Base-by-base conservation (phyloP, 2,888 invertebrate species). In the Endotricha flammealis region DNA sequence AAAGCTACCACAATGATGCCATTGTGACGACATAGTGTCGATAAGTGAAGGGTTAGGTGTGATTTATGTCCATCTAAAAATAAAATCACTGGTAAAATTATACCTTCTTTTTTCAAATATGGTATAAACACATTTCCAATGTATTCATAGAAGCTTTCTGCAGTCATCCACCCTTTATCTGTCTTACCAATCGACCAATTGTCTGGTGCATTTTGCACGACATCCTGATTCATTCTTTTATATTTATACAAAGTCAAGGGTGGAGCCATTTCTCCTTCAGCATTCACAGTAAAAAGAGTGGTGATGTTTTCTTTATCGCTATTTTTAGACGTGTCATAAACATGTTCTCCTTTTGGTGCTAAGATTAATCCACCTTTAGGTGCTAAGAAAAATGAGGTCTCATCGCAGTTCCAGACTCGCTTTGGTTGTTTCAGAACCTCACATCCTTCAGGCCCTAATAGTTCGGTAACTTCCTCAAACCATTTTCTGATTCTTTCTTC, bases 101-200 rank as follows among this genome's bases (percentile, higher is more conserved):
- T n/a, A n/a, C n/a, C n/a, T n/a, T n/a, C n/a, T n/a, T n/a, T n/a
- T n/a, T n/a, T n/a, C n/a, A n/a, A n/a, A n/a, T n/a, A n/a, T n/a
- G n/a, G n/a, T n/a, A n/a, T n/a, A 24, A 41, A 71, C 7, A 64
- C 42, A 46, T 72, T 72, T 8, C 55, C 49, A 3, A 44, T 28
- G 28, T 40, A 47, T 37, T 46, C 46, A 31, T 42, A 47, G 22
- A 47, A 75, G 2, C 53, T 52, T 46, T 62, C 60, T 0, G 53
- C 46, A 5, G 62, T 72, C 70, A 77, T 78, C 72, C 77, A 76
- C 8, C 72, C 73, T 39, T 41, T 64, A n/a, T 74, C 71, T 10
- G 67, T 65, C 38, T 54, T 61, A 14, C 71, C 72, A 29, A 68
- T 42, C 32, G 56, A 55, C 70, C 70, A 79, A 17, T 38, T 38